Percentiles rank a stretch among this genome's conserved stretches.
These are phyloP conservation scores for Stenodera caucasica DNA, from an alignment of 2,888 invertebrate genomes.

Conservation along the genomic window DNA sequence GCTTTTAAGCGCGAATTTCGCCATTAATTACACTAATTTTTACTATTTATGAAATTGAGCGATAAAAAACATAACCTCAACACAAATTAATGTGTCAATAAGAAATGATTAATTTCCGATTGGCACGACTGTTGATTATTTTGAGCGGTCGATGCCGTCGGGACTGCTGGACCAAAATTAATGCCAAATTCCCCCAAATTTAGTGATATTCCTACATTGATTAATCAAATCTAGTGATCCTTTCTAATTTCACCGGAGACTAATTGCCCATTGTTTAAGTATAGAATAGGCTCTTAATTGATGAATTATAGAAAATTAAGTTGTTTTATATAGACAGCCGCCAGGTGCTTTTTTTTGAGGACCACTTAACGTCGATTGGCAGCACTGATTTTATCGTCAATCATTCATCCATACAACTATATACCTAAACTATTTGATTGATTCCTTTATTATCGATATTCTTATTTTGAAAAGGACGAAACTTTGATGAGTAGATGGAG, in stretches of 20 bases:
- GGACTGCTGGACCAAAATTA: too few species aligned
- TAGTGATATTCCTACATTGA: too few species aligned
- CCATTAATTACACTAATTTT: too few species aligned
- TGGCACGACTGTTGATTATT: conserved; percentile 31
- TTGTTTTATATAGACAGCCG: conserved; percentile 27
- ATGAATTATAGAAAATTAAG: conserved; percentile 38
- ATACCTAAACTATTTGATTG: neutral
- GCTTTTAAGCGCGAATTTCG: conserved; percentile 10
- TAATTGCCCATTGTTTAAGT: conserved; percentile 32
- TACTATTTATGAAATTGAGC: too few species aligned
- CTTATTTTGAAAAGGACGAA: neutral
- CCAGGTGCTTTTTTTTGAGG: conserved; percentile 19
- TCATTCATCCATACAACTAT: conserved; percentile 11
- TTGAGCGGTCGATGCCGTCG: conserved; percentile 31
- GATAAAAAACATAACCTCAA: too few species aligned
- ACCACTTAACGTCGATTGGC: conserved; percentile 30
- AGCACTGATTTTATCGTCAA: conserved; percentile 26
- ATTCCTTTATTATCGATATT: neutral
- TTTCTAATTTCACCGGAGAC: conserved; percentile 19
- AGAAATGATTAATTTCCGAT: conserved; percentile 39
- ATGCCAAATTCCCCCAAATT: too few species aligned
- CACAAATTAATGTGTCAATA: conserved; percentile 39
- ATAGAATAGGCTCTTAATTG: conserved; percentile 34
- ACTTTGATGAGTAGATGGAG: neutral
- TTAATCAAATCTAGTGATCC: conserved; percentile 1